Base-by-base conservation (phyloP, 2,797 vertebrate species). In the Spinibarbus caldwelli region DNA sequence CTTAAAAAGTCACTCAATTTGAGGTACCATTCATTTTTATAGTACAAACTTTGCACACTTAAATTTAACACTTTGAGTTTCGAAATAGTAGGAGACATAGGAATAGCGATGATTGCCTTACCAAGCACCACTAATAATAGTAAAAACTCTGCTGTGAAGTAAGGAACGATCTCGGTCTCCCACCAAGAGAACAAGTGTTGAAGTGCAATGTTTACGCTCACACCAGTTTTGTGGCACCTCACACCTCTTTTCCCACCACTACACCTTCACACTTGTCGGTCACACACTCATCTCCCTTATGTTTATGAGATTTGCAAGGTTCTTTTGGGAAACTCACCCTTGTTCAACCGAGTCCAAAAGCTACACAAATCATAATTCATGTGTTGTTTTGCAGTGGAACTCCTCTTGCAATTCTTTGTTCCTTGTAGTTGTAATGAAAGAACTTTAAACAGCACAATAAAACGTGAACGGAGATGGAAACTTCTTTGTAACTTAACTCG, bases 181-280 rank as follows among this genome's bases (percentile, higher is more conserved):
- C 23, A 26, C 14, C 15, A 41, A 71, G 68, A 80, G 34, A 66
- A 78, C 82, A 87, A 66, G 71, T 85, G 85, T 82, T 67, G 14
- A 80, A 75, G 87, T 83, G 88, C 36, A 41, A 83, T 52, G 54
- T 87, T 81, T 84, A 64, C 17, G 19, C 29, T 76, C 73, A 47
- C 66, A 80, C 45, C 14, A 14, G 47, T 68, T 78, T 57, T 78
- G 62, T 70, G 21, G 49, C 64, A 84, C 62, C 64, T 57, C 75
- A 70, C 62, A 43, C 73, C 82, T 34, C 64, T 31, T 57, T 45
- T 78, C 31, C n/a, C 75, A 78, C 41, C 70, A 52, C 72, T 38
- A 76, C 78, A 76, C 77, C 41, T 70, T 84, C 26, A 78, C 75
- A 57, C 73, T 54, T 43, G 45, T 83, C 6, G 2, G 5, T 21